A percentile compares a stretch with the other conserved stretches of the same genome.
These are phyloP conservation scores for Prolemur simus DNA, from an alignment of 2,113 vertebrate genomes.

Conservation along the genomic window DNA sequence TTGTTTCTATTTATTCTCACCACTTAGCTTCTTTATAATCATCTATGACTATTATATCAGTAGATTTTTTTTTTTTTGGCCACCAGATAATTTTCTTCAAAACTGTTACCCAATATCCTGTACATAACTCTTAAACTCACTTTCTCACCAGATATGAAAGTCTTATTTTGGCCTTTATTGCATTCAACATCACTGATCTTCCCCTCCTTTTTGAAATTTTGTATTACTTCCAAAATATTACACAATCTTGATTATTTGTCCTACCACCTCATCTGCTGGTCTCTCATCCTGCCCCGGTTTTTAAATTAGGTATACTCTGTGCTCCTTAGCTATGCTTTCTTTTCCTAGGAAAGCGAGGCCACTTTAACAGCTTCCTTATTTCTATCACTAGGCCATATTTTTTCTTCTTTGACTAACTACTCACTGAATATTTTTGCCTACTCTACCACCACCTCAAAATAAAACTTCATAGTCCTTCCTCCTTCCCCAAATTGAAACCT, in stretches of 20 bases:
- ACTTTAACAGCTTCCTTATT: not conserved
- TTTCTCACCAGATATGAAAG: not conserved
- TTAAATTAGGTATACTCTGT: not conserved
- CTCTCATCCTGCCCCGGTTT: not conserved
- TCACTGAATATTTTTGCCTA: not conserved
- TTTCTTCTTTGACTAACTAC: slow-evolving; percentile 11
- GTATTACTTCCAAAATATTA: not conserved
- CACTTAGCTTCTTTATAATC: not conserved
- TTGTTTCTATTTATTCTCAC: slow-evolving; percentile 40
- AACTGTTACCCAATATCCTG: not conserved
- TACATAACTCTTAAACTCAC: not conserved
- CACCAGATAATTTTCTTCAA: slow-evolving; percentile 35
- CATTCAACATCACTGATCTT: not conserved
- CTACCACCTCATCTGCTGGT: not conserved
- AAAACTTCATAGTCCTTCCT: not conserved
- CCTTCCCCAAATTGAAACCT: not conserved
- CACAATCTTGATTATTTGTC: not conserved
- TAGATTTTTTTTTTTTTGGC: not conserved
- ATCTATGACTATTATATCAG: not conserved
- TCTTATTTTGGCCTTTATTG: slow-evolving; percentile 3
- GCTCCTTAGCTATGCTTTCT: not conserved
- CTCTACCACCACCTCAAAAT: slow-evolving; percentile 16
- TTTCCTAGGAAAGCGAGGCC: not conserved
- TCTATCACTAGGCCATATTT: not conserved
- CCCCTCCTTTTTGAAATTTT: not conserved